These are phyloP conservation scores for Pipra filicauda DNA, from an alignment of 2,113 vertebrate species.

Conservation along the genomic window DNA sequence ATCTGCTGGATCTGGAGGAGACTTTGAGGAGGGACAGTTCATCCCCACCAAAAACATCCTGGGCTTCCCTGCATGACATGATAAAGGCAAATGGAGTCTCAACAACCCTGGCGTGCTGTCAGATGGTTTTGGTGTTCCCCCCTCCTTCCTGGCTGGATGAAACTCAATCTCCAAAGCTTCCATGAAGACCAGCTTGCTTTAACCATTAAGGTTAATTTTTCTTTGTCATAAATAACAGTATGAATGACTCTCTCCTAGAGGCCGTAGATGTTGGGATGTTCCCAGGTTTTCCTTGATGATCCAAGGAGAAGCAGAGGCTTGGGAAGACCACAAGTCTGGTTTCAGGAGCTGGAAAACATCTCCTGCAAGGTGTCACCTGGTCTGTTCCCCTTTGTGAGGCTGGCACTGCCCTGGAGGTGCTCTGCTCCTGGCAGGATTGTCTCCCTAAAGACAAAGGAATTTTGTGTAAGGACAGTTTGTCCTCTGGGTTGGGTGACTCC, in stretches of 20 bases:
- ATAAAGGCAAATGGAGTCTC: neutral
- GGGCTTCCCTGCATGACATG: neutral
- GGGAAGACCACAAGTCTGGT: neutral
- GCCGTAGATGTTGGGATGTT: neutral
- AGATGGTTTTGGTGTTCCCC: neutral
- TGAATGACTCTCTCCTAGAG: neutral
- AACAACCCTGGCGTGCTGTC: neutral
- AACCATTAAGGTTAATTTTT: neutral
- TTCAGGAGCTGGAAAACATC: neutral
- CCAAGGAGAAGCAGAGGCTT: neutral
- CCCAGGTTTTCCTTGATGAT: neutral
- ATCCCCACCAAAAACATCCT: neutral
- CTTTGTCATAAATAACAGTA: neutral
- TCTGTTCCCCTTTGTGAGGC: neutral
- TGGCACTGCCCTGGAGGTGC: neutral
- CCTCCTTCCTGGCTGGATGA: neutral
- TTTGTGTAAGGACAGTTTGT: neutral
- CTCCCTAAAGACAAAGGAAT: neutral
- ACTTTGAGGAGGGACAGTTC: neutral
- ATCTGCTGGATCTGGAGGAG: neutral
- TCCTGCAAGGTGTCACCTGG: neutral
- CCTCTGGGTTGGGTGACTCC: neutral
- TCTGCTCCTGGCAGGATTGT: neutral
- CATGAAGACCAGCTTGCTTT: neutral
- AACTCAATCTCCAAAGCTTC: neutral